Base-by-base conservation (phyloP, 1,140 invertebrate genomes). In the Cyclargus thomasi region DNA sequence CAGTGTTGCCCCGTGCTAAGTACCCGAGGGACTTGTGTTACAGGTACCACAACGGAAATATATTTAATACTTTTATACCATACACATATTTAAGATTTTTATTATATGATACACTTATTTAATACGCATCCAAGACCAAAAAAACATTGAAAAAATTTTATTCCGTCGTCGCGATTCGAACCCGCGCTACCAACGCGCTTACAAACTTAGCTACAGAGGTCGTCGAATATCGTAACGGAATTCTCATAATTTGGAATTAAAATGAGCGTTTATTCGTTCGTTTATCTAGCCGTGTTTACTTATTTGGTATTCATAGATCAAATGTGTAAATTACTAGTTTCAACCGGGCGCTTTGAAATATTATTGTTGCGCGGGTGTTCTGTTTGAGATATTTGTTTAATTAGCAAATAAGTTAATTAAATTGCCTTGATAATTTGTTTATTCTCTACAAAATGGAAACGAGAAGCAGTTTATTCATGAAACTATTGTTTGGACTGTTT, bases 301-400 rank as follows among this genome's bases (percentile, higher is more conserved):
- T 47, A 16, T 47, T 47, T 47, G 39, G 10, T 47, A 47, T 47
- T 47, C 39, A 47, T 47, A 47, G 39, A 47, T 47, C 39, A 47
- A 47, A 47, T 47, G 39, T 47, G 39, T 4, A 47, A 47, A 47
- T 47, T 47, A 29, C 29, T 47, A 47, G 39, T 47, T 14, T 47
- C 11, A 14, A 47, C 39, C 39, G 14, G 14, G 10, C 39, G 39
- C 14, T 47, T 16, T 47, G 39, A 47, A 47, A 14, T 47, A 47
- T 47, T 47, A 47, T 47, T 14, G 39, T 47, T 14, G 14, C 39
- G 39, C 10, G 39, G 14, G 10, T 14, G 39, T 47, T 47, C 14
- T 47, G 39, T 47, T 47, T 47, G 39, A 47, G 39, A 47, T 47
- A 47, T 47, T 47, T 47, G 39, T 47, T 47, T 47, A 47, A 47